Evolutionary conservation across 2,113 vertebrate species (phyloP), one percentile per base, ranked within the genome.

Genomic region (Lynx canadensis): DNA sequence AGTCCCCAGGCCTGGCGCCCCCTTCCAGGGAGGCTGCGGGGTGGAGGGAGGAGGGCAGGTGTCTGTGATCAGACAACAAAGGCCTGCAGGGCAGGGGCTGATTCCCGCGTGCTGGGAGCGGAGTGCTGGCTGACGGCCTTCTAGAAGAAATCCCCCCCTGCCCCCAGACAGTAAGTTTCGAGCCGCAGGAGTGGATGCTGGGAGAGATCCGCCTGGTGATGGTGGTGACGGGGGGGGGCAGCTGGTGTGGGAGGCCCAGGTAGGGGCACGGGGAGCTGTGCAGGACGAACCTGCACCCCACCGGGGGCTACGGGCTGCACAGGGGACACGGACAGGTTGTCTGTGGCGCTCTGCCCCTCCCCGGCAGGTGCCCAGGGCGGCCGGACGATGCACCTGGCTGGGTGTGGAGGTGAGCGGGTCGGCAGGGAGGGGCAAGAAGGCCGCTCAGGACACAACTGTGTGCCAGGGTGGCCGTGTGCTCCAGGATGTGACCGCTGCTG

Each of bases 221-320:
- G 1, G 68, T 16, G 3, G 27, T 18, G 52, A 12, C 1, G 0
- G 5, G 21, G 0, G 5, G 21, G 7, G 27, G 0, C 0, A 19
- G 36, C n/a, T 3, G 1, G 38, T 15, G 41, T 14, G 1, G n/a
- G 31, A 8, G n/a, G 63, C 6, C 0, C 0, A 0, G 48, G 57
- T 1, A 1, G 4, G 0, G 38, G n/a, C 38, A 8, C 33, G 57
- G 57, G 19, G 23, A 23, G 1, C 12, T 8, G 23, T 23, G 41
- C 52, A 48, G 21, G 82, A 21, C 45, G n/a, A 36, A 60, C 12
- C 11, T 12, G 23, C 1, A 45, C 25, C 14, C 7, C 4, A 5
- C 36, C 31, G 21, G 14, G 74, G 4, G 6, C 80, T 5, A 10
- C 33, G 50, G 52, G 38, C 31, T 2, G 11, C 7, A 0, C 18